Conservation (phyloP, 2,797 vertebrate species). For the Pseudopleuronectes americanus region DNA sequence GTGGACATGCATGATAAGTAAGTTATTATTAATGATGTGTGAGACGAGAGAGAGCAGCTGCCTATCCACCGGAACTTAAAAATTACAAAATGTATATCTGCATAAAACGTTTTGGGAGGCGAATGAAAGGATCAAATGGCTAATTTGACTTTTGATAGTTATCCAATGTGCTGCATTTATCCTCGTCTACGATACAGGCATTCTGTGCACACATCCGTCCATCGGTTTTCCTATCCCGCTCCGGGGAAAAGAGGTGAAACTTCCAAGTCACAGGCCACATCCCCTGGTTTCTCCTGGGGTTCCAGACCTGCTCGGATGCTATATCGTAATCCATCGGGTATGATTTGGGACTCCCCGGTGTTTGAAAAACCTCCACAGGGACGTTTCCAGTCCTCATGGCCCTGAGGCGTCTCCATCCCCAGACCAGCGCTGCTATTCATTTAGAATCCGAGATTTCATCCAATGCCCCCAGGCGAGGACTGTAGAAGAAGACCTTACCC, state of each 20-base stretch:
- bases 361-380: constrained; percentile 24
- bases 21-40: too few relatives aligned
- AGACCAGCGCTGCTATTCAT: neutral
- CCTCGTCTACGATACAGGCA: neutral
- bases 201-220: neutral
- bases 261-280: neutral
- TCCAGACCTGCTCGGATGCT: neutral
- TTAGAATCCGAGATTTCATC: too few relatives aligned
- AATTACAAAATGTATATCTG: neutral
- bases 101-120: neutral
- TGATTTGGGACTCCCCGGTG: neutral
- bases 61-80: neutral
- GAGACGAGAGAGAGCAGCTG: neutral
- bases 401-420: neutral
- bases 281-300: constrained; percentile 1
- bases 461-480: neutral
- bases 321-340: constrained; percentile 1
- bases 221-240: neutral
- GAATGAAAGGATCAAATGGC: neutral
- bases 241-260: neutral
- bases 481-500: too few relatives aligned
- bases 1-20: too few relatives aligned
- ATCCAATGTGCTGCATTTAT: neutral
- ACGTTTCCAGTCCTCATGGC: neutral
- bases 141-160: too few relatives aligned